These are phyloP conservation scores for Anthophora plumipes DNA, from an alignment of 2,888 invertebrate species.

Conservation along the genomic window DNA sequence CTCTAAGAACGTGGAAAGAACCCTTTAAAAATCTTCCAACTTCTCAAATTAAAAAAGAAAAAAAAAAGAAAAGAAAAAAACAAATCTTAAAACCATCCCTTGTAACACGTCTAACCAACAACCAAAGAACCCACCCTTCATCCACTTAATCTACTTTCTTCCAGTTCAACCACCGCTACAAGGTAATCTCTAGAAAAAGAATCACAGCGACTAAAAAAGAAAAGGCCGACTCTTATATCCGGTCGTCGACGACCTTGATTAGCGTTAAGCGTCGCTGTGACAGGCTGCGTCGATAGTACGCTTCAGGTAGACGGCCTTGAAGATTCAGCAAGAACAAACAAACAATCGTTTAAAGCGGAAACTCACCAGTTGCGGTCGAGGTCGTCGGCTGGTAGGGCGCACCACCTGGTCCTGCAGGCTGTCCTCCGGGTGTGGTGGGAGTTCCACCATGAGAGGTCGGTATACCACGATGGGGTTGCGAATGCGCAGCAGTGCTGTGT, in stretches of 20 bases:
- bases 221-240: too few relatives aligned
- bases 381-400: constrained; percentile 85
- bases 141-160: not conserved
- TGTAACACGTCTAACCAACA: not conserved
- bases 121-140: constrained; percentile 8
- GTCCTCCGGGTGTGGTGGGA: constrained; percentile 88
- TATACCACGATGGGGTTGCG: constrained; percentile 88
- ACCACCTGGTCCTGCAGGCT: constrained; percentile 85
- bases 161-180: not conserved
- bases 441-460: constrained; percentile 85
- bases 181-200: not conserved
- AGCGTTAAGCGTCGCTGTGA: not conserved
- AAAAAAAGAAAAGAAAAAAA: too few relatives aligned
- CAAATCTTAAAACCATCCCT: not conserved
- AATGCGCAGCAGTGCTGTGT: constrained; percentile 91
- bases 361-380: constrained; percentile 88
- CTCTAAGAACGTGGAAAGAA: too few relatives aligned
- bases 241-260: constrained; percentile 37
- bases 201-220: not conserved
- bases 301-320: constrained; percentile 80
- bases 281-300: not conserved
- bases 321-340: constrained; percentile 68
- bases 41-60: not conserved
- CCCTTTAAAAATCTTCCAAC: not conserved
- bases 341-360: constrained; percentile 66